Percentiles rank a stretch among this genome's conserved stretches.
phyloP scores from a whole-genome alignment of 1,140 invertebrate genomes.

The Drosophila eugracilis region DNA sequence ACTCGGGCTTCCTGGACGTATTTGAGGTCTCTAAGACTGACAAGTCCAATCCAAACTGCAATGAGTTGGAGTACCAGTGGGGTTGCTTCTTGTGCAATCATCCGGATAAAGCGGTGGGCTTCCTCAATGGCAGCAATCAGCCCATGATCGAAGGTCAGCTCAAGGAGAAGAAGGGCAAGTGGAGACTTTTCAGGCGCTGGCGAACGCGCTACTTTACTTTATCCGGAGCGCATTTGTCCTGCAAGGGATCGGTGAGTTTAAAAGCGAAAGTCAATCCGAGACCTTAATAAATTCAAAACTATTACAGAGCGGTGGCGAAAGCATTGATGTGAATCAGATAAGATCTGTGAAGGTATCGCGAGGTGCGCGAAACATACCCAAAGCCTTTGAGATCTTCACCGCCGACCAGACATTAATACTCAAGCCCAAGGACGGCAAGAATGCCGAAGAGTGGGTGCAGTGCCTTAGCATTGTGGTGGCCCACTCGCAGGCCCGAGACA shows the following conservation, averaged over 20 bases:
- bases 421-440: constrained; percentile 97
- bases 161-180: constrained; percentile 97
- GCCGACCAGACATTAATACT: constrained; percentile 95
- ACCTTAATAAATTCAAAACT: not conserved
- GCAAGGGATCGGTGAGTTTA: constrained; percentile 92
- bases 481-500: constrained; percentile 90
- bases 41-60: constrained; percentile 83
- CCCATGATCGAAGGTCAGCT: constrained; percentile 95
- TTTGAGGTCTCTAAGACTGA: constrained; percentile 90
- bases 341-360: constrained; percentile 95
- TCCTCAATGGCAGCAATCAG: constrained; percentile 90
- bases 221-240: constrained; percentile 95
- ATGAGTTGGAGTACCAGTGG: constrained; percentile 85
- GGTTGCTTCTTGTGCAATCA: constrained; percentile 90
- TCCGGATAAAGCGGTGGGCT: constrained; percentile 93
- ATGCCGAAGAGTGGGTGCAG: constrained; percentile 97
- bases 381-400: constrained; percentile 98
- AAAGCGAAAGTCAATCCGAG: not conserved
- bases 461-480: constrained; percentile 95
- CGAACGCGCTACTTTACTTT: constrained; percentile 96
- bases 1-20: constrained; percentile 95
- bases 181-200: constrained; percentile 96
- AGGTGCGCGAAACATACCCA: constrained; percentile 94
- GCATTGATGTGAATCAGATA: constrained; percentile 95
- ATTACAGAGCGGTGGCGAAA: constrained; percentile 89